Percentiles rank a stretch among this genome's conserved stretches.
These are phyloP conservation scores for Mycteria americana DNA, from an alignment of 2,797 vertebrate genomes.

Conservation along the genomic window DNA sequence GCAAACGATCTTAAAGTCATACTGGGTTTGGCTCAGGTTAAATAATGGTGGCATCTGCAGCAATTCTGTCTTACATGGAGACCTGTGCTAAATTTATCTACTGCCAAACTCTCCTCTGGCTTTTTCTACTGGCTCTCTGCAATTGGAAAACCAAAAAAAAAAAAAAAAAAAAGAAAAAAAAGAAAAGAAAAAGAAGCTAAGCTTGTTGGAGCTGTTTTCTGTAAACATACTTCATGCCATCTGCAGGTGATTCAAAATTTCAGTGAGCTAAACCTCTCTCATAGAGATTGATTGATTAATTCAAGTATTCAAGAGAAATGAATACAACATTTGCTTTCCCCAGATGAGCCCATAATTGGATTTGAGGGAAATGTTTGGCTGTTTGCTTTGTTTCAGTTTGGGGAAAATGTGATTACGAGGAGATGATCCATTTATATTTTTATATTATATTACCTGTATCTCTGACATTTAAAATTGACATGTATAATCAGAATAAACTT, in stretches of 20 bases:
- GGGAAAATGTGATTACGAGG: not conserved
- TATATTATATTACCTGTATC: not conserved
- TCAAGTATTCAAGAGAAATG: not conserved
- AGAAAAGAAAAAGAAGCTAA: not conserved
- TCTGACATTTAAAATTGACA: not conserved
- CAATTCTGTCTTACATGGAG: not conserved
- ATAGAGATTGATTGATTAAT: not conserved
- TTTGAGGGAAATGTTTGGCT: not conserved
- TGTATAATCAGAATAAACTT: not conserved
- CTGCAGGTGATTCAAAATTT: not conserved
- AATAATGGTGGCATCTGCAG: not conserved
- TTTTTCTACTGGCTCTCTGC: not conserved
- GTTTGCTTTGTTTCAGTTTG: not conserved
- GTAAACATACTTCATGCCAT: not conserved
- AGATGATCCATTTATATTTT: not conserved
- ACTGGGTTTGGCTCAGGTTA: not conserved
- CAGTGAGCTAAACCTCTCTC: not conserved
- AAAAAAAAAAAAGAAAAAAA: not conserved
- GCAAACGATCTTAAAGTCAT: not conserved
- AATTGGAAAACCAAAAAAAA: rapidly evolving
- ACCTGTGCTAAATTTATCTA: not conserved
- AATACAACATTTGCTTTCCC: not conserved
- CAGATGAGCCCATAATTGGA: not conserved
- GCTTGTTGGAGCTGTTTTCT: not conserved
- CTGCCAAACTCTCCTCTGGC: not conserved